Conservation (phyloP, 2,888 invertebrate genomes). For the Tholera decimalis region DNA sequence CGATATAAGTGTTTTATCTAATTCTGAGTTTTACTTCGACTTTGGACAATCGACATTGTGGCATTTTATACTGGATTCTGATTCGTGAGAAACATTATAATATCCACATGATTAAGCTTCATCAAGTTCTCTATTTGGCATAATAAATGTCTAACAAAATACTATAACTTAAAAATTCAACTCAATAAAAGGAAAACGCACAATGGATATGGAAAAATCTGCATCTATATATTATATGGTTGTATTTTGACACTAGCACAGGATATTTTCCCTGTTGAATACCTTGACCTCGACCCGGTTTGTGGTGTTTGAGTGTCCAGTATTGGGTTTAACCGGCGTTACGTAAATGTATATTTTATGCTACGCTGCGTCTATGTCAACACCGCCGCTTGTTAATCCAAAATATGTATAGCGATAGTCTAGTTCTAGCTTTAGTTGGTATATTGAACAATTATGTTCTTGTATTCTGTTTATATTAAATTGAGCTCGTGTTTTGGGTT, state of each 20-base stretch:
- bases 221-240: slow-evolving; percentile 16
- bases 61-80: too few species aligned
- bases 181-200: slow-evolving; percentile 14
- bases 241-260: slow-evolving; percentile 35
- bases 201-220: slow-evolving; percentile 32
- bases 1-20: too few species aligned
- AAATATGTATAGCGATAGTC: slow-evolving; percentile 26
- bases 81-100: not conserved
- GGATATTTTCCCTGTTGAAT: slow-evolving; percentile 64
- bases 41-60: too few species aligned
- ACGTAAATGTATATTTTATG: slow-evolving; percentile 62
- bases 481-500: slow-evolving; percentile 31
- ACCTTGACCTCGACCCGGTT: slow-evolving; percentile 72
- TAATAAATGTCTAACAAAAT: not conserved
- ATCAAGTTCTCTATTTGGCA: too few species aligned
- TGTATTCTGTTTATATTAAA: slow-evolving; percentile 34
- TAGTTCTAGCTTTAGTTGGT: slow-evolving; percentile 6
- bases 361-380: slow-evolving; percentile 41
- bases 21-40: too few species aligned
- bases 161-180: not conserved
- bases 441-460: slow-evolving; percentile 12
- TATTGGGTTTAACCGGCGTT: slow-evolving; percentile 66
- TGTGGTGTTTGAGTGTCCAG: slow-evolving; percentile 52
- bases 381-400: slow-evolving; percentile 30
- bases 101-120: not conserved